Evolutionary conservation across 1,140 invertebrate genomes (phyloP).

Genomic region (Diabrotica undecimpunctata): DNA sequence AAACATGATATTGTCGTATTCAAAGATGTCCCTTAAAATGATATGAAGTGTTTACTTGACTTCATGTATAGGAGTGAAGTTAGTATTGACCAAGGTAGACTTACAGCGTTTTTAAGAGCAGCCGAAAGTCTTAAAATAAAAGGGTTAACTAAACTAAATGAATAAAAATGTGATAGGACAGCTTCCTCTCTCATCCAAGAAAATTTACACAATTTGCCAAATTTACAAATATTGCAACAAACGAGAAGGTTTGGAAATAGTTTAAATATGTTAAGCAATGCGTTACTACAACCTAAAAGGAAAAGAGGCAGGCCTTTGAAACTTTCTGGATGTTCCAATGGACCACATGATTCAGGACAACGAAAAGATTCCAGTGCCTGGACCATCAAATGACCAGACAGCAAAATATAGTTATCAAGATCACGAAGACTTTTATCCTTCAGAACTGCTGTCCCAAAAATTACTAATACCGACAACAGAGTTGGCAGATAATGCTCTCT

Average conservation of each 20-base stretch:
- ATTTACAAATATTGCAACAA: slow-evolving; percentile 53
- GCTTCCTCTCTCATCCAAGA: slow-evolving; percentile 57
- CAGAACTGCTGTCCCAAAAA: slow-evolving; percentile 36
- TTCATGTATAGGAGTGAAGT: slow-evolving; percentile 94
- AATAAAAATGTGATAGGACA: slow-evolving; percentile 70
- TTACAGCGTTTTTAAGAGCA: slow-evolving; percentile 81
- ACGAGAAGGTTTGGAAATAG: slow-evolving; percentile 54
- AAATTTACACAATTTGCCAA: slow-evolving; percentile 58
- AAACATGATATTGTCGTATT: slow-evolving; percentile 91
- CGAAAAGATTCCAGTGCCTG: slow-evolving; percentile 40
- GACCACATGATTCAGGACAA: slow-evolving; percentile 58
- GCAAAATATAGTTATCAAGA: slow-evolving; percentile 26
- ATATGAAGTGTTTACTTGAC: slow-evolving; percentile 85
- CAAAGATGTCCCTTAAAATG: slow-evolving; percentile 84
- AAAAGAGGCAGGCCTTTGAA: slow-evolving; percentile 80
- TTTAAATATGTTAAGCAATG: slow-evolving; percentile 68
- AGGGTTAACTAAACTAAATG: slow-evolving; percentile 85
- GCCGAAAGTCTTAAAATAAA: slow-evolving; percentile 88
- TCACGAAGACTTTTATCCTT: slow-evolving; percentile 33
- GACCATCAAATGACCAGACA: slow-evolving; percentile 40
- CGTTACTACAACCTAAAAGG: slow-evolving; percentile 73
- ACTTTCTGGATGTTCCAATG: slow-evolving; percentile 73
- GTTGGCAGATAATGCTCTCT: slow-evolving; percentile 29
- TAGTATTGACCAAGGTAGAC: slow-evolving; percentile 82
- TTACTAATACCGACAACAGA: slow-evolving; percentile 42